A percentile compares a stretch with the other conserved stretches of the same genome.
These are phyloP conservation scores for Siphamia tubifer DNA, from an alignment of 2,113 vertebrate genomes.

Conservation along the genomic window DNA sequence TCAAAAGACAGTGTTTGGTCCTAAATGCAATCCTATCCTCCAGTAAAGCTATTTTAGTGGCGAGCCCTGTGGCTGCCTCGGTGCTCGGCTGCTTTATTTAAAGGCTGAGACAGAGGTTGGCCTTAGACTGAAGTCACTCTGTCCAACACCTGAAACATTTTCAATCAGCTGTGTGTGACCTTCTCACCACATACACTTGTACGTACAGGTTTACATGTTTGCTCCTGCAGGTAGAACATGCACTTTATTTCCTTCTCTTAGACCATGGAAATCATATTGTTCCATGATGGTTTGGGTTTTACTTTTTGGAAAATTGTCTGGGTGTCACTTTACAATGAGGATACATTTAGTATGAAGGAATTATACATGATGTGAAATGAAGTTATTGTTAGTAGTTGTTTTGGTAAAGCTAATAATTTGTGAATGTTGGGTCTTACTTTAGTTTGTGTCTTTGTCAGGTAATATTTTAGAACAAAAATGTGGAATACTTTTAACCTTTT, in stretches of 20 bases:
- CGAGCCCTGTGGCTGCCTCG: slow-evolving; percentile 6
- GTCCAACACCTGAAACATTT: slow-evolving; percentile 6
- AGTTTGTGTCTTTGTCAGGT: no score
- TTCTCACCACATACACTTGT: not conserved
- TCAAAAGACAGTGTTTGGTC: slow-evolving; percentile 72
- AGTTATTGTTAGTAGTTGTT: no score
- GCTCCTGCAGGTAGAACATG: not conserved
- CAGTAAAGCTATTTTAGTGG: slow-evolving; percentile 60
- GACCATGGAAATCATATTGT: slow-evolving; percentile 24
- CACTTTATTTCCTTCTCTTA: slow-evolving; percentile 21
- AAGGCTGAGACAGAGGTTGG: slow-evolving; percentile 35
- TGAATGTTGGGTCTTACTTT: no score
- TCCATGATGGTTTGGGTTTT: slow-evolving; percentile 38
- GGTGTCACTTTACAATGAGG: no score
- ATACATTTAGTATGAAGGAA: no score
- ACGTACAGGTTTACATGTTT: no score
- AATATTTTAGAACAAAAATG: no score
- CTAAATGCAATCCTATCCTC: slow-evolving; percentile 62
- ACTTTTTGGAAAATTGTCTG: not conserved
- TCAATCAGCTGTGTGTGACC: not conserved
- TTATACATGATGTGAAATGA: not conserved
- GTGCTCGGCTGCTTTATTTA: slow-evolving; percentile 9
- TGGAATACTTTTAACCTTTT: no score
- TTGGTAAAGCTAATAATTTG: no score
- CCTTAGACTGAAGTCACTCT: slow-evolving; percentile 6